Evolutionary conservation across 2,888 invertebrate species (phyloP), one percentile per base, ranked within the genome.

Genomic region (Branchipolynoe longqiensis): DNA sequence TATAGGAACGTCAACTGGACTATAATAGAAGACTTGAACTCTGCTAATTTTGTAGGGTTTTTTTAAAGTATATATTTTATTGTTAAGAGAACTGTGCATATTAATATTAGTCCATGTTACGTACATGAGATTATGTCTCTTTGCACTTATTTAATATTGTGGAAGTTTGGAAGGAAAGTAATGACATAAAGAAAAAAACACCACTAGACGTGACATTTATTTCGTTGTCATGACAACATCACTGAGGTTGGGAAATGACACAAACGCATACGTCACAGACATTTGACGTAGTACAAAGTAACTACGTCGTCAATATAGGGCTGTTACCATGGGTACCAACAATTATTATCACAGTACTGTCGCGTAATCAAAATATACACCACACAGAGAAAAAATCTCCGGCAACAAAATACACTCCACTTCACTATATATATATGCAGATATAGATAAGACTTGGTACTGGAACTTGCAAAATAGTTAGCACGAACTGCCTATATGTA

Each of bases 141-240:
- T n/a, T n/a, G n/a, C n/a, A n/a, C n/a, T n/a, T n/a, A n/a, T n/a
- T n/a, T n/a, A n/a, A n/a, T n/a, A n/a, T n/a, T n/a, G n/a, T n/a
- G n/a, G n/a, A n/a, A n/a, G n/a, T n/a, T n/a, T n/a, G n/a, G n/a
- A n/a, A n/a, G 48, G 48, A 48, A 48, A 48, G 18, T 12, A 48
- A 48, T 12, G 18, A 48, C 48, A 48, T 8, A 12, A 48, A 48
- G 8, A 18, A 8, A 48, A 12, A 18, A 48, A 12, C 18, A 12
- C n/a, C 69, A 69, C 69, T 38, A 69, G 69, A 69, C 69, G 69
- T 69, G 69, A 69, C 38, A 33, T 69, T 69, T 69, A 69, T 69
- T 69, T 38, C 69, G 69, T 69, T 69, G 69, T 69, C 69, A 69
- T 69, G 69, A 69, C 69, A 69, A 69, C 69, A 69, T 69, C 69